Evolutionary conservation across 2,888 invertebrate genomes (phyloP), one percentile per base, ranked within the genome.

Genomic region (Yponomeuta plumbellus): DNA sequence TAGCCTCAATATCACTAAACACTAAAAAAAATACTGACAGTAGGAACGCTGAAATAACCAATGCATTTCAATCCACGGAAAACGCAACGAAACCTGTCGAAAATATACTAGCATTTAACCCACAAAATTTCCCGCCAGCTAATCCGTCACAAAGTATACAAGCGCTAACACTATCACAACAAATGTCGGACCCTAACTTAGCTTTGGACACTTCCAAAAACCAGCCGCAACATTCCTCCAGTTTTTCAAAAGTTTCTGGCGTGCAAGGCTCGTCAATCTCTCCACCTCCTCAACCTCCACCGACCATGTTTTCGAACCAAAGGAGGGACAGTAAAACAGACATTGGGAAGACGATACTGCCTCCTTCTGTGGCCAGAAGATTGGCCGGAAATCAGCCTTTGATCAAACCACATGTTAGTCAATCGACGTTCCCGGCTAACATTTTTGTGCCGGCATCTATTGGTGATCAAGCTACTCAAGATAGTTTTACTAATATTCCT

Each of bases 361-460:
- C 91, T 8, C 90, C 90, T 0, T 90, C 91, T 0, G 84, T 90
- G 0, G 90, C 90, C 22, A 83, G 90, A 65, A 80, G 87, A 20
- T 81, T 90, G 68, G 75, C 82, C 0, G 79, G 82, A 0, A 84
- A 83, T 68, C 84, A 88, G 67, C 83, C 86, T 1, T 70, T 83
- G 1, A 78, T 85, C 0, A 88, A 84, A 75, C 74, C 75, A 6
- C 80, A 80, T 69, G 68, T 73, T 2, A 68, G 74, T 56, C 21
- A 68, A 44, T 68, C 76, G 11, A 68, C 72, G 1, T 71, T 72
- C 10, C 70, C 75, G 26, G 78, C 78, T 2, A 84, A 86, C 68
- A 85, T 88, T 69, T 87, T 89, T 67, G 74, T 84, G 23, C 88
- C 87, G 39, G 71, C 76, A 6, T 72, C 77, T 57, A 72, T 76